Percentiles rank a stretch among this genome's conserved stretches.
These are phyloP conservation scores for Pilophorus perplexus DNA, from an alignment of 2,888 invertebrate genomes.

Conservation along the genomic window DNA sequence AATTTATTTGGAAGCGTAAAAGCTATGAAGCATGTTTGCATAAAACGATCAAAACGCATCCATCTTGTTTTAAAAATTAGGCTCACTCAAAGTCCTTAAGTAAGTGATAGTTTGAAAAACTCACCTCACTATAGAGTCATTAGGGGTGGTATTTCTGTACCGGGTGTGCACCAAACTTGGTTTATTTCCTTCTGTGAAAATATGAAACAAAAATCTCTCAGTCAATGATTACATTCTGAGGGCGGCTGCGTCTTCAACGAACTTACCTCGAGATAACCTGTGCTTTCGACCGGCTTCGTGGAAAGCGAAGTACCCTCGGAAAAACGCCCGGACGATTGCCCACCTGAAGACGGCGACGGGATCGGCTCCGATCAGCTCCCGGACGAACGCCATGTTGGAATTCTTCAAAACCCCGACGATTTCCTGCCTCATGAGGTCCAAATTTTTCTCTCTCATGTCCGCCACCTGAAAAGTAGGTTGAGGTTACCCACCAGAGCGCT, in stretches of 20 bases:
- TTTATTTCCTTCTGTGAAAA: conserved; percentile 53
- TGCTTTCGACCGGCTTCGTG: conserved; percentile 75
- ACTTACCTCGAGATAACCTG: conserved; percentile 57
- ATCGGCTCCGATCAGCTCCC: conserved; percentile 89
- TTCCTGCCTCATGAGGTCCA: conserved; percentile 91
- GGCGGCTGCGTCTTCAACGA: too few relatives aligned
- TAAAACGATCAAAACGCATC: too few relatives aligned
- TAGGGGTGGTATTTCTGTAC: conserved; percentile 64
- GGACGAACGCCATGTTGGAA: conserved; percentile 86
- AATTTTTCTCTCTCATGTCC: conserved; percentile 93
- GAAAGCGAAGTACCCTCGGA: conserved; percentile 87
- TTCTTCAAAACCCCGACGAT: conserved; percentile 92
- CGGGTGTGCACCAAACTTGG: conserved; percentile 60
- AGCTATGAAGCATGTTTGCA: too few relatives aligned
- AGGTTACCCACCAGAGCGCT: too few relatives aligned
- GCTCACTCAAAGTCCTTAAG: too few relatives aligned
- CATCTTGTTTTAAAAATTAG: too few relatives aligned
- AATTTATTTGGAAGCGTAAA: too few relatives aligned
- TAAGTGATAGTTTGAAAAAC: too few relatives aligned
- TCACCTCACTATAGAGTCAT: conserved; percentile 71
- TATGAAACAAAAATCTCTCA: conserved; percentile 8
- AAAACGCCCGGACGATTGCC: conserved; percentile 90
- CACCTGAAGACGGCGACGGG: conserved; percentile 90
- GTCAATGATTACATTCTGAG: not conserved
- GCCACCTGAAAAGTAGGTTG: conserved; percentile 64